These are phyloP conservation scores for Syrphus vitripennis DNA, from an alignment of 2,888 invertebrate species.

Conservation along the genomic window DNA sequence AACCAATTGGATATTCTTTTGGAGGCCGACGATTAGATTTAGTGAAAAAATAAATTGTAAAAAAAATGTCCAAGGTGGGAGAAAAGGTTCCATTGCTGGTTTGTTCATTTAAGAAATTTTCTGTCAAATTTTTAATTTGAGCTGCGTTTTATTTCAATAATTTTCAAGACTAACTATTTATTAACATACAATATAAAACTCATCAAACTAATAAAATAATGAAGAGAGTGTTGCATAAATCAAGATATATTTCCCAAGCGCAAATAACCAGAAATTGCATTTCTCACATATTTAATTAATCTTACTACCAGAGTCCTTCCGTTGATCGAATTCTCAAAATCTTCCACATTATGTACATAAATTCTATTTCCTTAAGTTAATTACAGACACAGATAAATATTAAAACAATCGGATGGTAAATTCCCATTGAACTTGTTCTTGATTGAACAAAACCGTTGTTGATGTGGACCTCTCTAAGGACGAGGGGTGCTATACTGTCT, in stretches of 20 bases:
- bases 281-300: background rate
- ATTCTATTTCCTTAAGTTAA: background rate
- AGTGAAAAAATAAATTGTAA: too few species aligned
- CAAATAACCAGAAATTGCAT: background rate
- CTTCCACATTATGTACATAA: background rate
- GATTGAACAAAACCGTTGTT: background rate
- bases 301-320: background rate
- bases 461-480: background rate
- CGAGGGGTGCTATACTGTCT: background rate
- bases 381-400: conserved; percentile 22
- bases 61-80: too few species aligned
- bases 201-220: background rate
- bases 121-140: too few species aligned
- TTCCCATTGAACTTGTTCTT: conserved; percentile 7
- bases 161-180: background rate
- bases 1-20: too few species aligned
- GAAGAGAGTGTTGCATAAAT: background rate
- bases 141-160: too few species aligned
- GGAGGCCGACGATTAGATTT: too few species aligned
- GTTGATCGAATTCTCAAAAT: background rate
- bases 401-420: conserved; percentile 4
- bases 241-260: background rate
- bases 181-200: background rate
- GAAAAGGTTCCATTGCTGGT: too few species aligned
- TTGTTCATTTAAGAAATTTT: too few species aligned